Percentiles rank a stretch among this genome's conserved stretches.
These are phyloP conservation scores for Murina feae DNA, from an alignment of 2,113 vertebrate genomes.

Conservation along the genomic window DNA sequence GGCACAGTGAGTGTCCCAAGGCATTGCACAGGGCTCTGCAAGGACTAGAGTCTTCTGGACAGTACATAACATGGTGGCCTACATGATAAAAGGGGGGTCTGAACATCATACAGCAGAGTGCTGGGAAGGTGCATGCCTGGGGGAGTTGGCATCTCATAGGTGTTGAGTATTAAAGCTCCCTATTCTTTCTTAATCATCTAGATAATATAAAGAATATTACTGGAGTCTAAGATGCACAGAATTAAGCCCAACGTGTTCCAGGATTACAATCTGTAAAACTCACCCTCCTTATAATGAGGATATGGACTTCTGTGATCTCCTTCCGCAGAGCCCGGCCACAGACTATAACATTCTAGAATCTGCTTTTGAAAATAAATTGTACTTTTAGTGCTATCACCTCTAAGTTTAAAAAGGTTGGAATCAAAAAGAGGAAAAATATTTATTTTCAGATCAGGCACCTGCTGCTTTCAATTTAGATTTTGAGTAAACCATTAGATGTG, in stretches of 20 bases:
- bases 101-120: background rate
- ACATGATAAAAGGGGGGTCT: background rate
- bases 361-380: conserved; percentile 44
- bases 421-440: conserved; percentile 69
- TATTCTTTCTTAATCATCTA: background rate
- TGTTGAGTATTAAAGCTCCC: background rate
- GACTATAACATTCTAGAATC: background rate
- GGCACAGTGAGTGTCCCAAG: background rate
- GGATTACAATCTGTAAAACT: conserved; percentile 1
- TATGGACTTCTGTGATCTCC: background rate
- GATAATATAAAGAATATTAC: background rate
- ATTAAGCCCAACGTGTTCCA: background rate
- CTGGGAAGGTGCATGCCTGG: background rate
- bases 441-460: conserved; percentile 76
- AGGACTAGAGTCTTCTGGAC: background rate
- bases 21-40: background rate
- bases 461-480: conserved; percentile 78
- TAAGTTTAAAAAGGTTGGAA: conserved; percentile 33
- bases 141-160: rapidly evolving
- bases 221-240: background rate
- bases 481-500: conserved; percentile 63
- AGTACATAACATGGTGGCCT: background rate
- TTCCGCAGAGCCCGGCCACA: background rate
- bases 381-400: conserved; percentile 46
- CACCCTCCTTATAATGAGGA: background rate